phyloP scores from a whole-genome alignment of 37 sponge, comb jelly and placozoan genomes.

The Halisarca cf. caerulea region DNA sequence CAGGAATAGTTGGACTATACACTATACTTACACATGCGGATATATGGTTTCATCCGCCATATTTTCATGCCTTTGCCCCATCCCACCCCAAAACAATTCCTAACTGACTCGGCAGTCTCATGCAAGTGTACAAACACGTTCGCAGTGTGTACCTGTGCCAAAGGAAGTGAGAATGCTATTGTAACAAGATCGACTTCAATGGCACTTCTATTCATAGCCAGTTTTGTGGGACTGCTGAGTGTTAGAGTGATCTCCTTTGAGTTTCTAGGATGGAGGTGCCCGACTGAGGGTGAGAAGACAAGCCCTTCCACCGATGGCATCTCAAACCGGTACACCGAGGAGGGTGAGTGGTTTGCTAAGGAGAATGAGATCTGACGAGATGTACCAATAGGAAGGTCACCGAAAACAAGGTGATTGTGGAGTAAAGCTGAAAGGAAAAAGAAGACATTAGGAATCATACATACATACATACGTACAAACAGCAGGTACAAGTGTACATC shows the following conservation, averaged over 20 bases:
- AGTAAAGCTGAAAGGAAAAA: constrained; percentile 16
- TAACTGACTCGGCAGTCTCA: too few relatives aligned
- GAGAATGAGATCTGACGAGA: constrained; percentile 81
- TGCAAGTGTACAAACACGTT: too few relatives aligned
- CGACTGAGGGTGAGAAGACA: constrained; percentile 75
- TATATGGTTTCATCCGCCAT: too few relatives aligned
- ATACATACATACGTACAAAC: too few relatives aligned
- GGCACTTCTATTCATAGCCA: constrained; percentile 33
- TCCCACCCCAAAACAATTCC: too few relatives aligned
- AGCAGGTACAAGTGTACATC: too few relatives aligned
- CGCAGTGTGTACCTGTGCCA: constrained; percentile 51
- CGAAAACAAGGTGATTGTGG: constrained; percentile 81
- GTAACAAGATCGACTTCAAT: constrained; percentile 61
- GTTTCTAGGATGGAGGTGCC: constrained; percentile 83
- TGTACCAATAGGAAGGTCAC: constrained; percentile 77
- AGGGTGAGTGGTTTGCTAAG: constrained; percentile 78
- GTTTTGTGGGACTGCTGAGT: constrained; percentile 66
- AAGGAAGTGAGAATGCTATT: constrained; percentile 66
- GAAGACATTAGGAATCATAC: too few relatives aligned
- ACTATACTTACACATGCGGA: too few relatives aligned
- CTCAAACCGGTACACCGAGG: constrained; percentile 65
- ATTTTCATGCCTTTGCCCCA: too few relatives aligned
- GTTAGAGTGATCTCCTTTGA: constrained; percentile 86
- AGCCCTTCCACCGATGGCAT: constrained; percentile 59
- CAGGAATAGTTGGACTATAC: too few relatives aligned